Evolutionary conservation across 2,797 vertebrate species (phyloP).

Genomic region (Hyperoplus lanceolatus): DNA sequence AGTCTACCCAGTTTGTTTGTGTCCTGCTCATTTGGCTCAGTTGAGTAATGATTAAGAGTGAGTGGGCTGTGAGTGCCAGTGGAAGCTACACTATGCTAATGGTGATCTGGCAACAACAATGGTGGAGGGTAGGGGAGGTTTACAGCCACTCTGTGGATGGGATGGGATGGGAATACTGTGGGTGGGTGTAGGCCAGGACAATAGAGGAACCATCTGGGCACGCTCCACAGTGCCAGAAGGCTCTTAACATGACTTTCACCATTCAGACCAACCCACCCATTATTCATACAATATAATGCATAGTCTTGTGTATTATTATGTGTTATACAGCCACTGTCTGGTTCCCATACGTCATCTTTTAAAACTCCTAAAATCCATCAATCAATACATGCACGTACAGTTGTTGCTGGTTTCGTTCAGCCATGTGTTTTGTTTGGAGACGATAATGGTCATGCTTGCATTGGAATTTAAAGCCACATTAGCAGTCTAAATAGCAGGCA

Average conservation of each 20-base stretch:
- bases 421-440: neutral
- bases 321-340: neutral
- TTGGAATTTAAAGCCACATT: neutral
- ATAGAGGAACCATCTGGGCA: constrained; percentile 73
- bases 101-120: constrained; percentile 43
- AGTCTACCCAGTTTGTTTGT: constrained; percentile 40
- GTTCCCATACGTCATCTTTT: neutral
- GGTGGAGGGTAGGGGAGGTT: constrained; percentile 29
- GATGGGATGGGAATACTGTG: constrained; percentile 64
- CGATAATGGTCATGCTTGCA: neutral
- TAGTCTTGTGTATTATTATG: constrained; percentile 18
- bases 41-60: constrained; percentile 33
- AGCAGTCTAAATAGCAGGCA: constrained; percentile 3
- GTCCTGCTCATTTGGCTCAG: constrained; percentile 47
- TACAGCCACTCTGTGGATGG: constrained; percentile 51
- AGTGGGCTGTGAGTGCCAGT: constrained; percentile 29
- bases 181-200: constrained; percentile 36
- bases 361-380: constrained; percentile 7
- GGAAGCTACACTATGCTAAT: constrained; percentile 55
- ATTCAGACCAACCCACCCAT: constrained; percentile 18
- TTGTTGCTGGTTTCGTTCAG: constrained; percentile 27
- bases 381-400: neutral
- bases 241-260: constrained; percentile 32
- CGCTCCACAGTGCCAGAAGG: constrained; percentile 27
- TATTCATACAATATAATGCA: constrained; percentile 29